Evolutionary conservation across 2,888 invertebrate species (phyloP).

Genomic region (Patella pellucida): DNA sequence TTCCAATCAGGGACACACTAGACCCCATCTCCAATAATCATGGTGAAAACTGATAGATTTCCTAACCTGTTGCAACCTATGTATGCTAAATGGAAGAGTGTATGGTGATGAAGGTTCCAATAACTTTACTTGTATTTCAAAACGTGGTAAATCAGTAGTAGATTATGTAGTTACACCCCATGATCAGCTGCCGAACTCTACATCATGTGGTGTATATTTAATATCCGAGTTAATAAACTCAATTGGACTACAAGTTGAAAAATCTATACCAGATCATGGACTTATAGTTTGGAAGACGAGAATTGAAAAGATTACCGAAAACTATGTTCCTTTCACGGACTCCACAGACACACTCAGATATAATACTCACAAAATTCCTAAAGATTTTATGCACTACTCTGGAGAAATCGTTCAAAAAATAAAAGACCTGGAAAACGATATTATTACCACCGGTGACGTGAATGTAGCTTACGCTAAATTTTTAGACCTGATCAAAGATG

Average conservation of each 20-base stretch:
- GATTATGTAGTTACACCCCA: not conserved
- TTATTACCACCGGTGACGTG: not conserved
- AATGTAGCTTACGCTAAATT: not conserved
- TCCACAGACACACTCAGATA: not conserved
- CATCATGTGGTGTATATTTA: not conserved
- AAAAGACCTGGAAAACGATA: too few species aligned
- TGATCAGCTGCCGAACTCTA: not conserved
- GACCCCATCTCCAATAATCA: not conserved
- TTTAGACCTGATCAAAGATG: not conserved
- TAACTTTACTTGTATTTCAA: not conserved
- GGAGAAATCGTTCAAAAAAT: too few species aligned
- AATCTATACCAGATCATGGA: not conserved
- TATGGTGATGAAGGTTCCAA: not conserved
- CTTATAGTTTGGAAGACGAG: not conserved
- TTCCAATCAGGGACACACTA: not conserved
- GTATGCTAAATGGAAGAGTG: constrained; percentile 4
- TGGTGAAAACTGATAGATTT: constrained; percentile 1
- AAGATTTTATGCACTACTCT: not conserved
- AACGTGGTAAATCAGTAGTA: constrained; percentile 4
- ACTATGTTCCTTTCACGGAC: not conserved
- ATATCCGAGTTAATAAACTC: not conserved
- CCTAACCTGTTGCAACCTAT: not conserved
- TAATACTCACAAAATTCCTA: not conserved
- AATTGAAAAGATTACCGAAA: not conserved
- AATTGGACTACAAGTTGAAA: not conserved